phyloP scores from a whole-genome alignment of 2,113 vertebrate genomes.

The Aptenodytes forsteri region DNA sequence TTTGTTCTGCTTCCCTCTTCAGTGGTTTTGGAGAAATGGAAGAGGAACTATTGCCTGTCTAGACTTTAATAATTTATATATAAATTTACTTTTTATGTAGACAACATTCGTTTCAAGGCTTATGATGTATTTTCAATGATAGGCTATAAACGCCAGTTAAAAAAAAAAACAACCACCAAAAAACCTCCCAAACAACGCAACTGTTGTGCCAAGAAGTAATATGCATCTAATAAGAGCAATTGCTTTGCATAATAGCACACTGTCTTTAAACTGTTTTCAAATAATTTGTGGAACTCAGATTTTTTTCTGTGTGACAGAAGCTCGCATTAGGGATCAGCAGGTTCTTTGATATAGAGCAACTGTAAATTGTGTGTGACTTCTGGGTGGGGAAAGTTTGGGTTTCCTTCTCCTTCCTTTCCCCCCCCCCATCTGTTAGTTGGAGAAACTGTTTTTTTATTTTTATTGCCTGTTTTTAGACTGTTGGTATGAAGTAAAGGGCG shows the following conservation, averaged over 20 bases:
- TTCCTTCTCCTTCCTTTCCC: not conserved
- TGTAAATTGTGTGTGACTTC: not conserved
- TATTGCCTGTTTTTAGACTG: not conserved
- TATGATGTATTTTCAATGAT: not conserved
- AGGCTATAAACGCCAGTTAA: not conserved
- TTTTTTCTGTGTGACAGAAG: not conserved
- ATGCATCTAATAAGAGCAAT: not conserved
- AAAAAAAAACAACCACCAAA: not conserved
- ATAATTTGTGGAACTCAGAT: not conserved
- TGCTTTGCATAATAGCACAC: not conserved
- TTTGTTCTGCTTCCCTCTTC: conserved; percentile 36
- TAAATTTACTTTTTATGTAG: not conserved
- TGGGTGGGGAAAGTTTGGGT: not conserved
- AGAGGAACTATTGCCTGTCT: conserved; percentile 11
- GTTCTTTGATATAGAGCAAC: not conserved
- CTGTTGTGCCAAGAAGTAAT: not conserved
- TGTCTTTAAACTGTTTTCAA: not conserved
- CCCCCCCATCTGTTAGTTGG: not conserved
- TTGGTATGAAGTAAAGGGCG: not conserved
- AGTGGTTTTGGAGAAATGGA: conserved; percentile 28
- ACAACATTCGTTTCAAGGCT: not conserved
- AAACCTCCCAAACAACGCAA: not conserved
- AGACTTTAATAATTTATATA: not conserved
- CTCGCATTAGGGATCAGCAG: not conserved
- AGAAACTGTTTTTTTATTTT: not conserved